Evolutionary conservation across 2,113 vertebrate genomes (phyloP).

Genomic region (Chloroceryle aenea): DNA sequence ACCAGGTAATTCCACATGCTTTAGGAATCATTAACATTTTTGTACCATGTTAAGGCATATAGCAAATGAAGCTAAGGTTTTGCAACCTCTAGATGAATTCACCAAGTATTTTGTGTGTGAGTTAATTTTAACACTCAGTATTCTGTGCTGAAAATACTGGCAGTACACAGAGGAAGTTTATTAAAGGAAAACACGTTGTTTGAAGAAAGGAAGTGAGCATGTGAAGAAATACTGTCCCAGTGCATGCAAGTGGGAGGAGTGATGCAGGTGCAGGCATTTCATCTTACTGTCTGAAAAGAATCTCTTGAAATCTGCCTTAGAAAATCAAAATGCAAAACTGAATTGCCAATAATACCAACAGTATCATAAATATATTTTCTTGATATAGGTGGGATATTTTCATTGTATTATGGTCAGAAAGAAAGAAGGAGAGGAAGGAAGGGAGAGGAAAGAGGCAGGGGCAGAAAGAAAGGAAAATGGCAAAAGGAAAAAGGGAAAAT

Average conservation of each 20-base stretch:
- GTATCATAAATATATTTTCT: neutral
- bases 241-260: neutral
- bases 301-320: neutral
- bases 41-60: neutral
- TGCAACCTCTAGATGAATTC: neutral
- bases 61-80: neutral
- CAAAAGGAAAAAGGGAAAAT: too few species aligned
- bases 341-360: neutral
- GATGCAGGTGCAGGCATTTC: neutral
- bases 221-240: neutral
- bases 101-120: neutral
- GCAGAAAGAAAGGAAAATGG: too few species aligned
- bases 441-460: too few species aligned
- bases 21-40: neutral
- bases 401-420: neutral
- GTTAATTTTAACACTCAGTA: neutral
- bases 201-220: neutral
- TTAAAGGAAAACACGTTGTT: neutral
- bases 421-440: too few species aligned
- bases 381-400: neutral
- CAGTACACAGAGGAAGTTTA: neutral
- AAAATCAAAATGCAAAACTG: neutral
- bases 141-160: neutral
- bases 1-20: neutral
- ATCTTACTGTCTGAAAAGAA: neutral